Conservation (phyloP, 2,113 vertebrate genomes). For the Columba livia region DNA sequence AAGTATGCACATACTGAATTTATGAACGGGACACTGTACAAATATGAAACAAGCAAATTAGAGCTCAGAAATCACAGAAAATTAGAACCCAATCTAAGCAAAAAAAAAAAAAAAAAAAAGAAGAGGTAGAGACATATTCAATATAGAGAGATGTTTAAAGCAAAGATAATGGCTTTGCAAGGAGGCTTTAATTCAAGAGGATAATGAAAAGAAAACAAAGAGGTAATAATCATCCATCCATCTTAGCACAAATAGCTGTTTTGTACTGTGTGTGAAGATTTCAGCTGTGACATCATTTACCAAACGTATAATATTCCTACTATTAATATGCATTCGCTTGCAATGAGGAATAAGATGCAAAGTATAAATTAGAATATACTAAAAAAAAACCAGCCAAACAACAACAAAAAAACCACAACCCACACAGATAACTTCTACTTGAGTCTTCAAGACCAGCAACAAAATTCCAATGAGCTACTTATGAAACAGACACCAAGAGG, state of each 20-base stretch:
- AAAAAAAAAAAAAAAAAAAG: background rate
- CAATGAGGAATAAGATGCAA: background rate
- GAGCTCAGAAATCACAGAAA: slow-evolving; percentile 24
- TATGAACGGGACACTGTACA: background rate
- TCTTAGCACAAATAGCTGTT: slow-evolving; percentile 22
- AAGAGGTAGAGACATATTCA: background rate
- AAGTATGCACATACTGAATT: background rate
- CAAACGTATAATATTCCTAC: background rate
- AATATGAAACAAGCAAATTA: slow-evolving; percentile 34
- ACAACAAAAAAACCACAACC: no score
- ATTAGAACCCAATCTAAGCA: background rate
- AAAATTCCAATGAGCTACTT: background rate
- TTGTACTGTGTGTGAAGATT: background rate
- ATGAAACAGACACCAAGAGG: background rate
- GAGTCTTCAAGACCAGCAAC: background rate
- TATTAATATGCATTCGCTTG: background rate
- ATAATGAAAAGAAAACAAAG: slow-evolving; percentile 55
- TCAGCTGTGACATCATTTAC: slow-evolving; percentile 17
- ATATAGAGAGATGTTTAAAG: slow-evolving; percentile 20
- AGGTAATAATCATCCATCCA: slow-evolving; percentile 24
- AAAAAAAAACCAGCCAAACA: background rate
- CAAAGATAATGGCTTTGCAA: slow-evolving; percentile 42
- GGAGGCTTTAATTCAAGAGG: slow-evolving; percentile 39
- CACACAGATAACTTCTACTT: background rate
- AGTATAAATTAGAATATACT: background rate